phyloP scores from a whole-genome alignment of 92 coral and sea anemone genomes.

The Virgularia gustaviana region DNA sequence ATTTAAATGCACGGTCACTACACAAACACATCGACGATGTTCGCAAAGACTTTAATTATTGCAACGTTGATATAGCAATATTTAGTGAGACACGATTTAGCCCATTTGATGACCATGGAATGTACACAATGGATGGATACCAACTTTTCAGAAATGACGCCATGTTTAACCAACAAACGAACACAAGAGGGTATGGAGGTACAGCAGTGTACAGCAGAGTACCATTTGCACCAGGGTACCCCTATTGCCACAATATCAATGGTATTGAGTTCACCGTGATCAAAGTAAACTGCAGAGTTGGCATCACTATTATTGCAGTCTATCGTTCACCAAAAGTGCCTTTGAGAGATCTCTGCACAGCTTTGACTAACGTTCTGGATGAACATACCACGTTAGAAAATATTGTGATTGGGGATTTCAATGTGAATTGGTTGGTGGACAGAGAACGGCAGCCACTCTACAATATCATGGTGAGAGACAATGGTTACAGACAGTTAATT shows the following conservation, averaged over 20 bases:
- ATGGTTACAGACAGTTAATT: conserved; percentile 60
- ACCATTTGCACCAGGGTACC: neutral
- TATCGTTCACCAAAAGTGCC: conserved; percentile 36
- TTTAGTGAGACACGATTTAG: conserved; percentile 29
- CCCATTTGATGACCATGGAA: neutral
- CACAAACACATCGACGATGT: conserved; percentile 20
- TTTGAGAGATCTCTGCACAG: conserved; percentile 14
- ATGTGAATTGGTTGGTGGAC: conserved; percentile 32
- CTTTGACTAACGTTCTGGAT: neutral
- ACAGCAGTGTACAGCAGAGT: conserved; percentile 4
- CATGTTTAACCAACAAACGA: no score
- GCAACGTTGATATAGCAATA: no score
- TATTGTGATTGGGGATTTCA: conserved; percentile 27
- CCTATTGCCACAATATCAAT: neutral
- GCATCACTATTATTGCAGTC: conserved; percentile 1
- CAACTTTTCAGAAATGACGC: conserved; percentile 18
- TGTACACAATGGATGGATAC: conserved; percentile 10
- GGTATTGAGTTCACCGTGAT: conserved; percentile 8
- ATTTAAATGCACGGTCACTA: no score
- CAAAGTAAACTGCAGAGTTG: neutral
- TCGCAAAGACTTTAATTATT: conserved; percentile 4
- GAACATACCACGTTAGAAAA: neutral
- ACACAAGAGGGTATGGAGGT: conserved; percentile 1
- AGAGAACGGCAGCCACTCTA: conserved; percentile 12
- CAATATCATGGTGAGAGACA: conserved; percentile 65